phyloP scores from a whole-genome alignment of 2,888 invertebrate genomes.

The Schrankia costaestrigalis region DNA sequence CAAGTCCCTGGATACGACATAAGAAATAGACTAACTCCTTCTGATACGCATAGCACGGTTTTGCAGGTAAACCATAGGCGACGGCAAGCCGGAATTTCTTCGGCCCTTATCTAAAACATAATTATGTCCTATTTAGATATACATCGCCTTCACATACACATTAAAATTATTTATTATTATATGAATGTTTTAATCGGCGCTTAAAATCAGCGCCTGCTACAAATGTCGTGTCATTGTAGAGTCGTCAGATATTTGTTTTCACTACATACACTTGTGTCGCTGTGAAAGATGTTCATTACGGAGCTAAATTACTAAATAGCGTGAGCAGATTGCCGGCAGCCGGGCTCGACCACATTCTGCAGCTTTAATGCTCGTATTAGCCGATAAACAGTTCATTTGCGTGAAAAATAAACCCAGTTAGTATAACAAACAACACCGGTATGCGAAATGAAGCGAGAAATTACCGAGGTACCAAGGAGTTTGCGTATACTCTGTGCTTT shows the following conservation, averaged over 20 bases:
- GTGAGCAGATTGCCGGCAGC: conserved; percentile 41
- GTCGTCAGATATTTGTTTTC: conserved; percentile 24
- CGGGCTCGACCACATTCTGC: conserved; percentile 49
- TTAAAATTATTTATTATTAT: too few relatives aligned
- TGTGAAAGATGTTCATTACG: conserved; percentile 49
- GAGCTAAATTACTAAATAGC: conserved; percentile 63
- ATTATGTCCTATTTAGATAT: too few relatives aligned
- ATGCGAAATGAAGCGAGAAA: conserved; percentile 47
- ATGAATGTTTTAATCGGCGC: too few relatives aligned
- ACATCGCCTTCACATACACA: too few relatives aligned
- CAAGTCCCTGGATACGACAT: too few relatives aligned
- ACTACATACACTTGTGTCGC: conserved; percentile 28
- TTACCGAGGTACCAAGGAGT: conserved; percentile 29
- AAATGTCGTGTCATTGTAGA: conserved; percentile 13
- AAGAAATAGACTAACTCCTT: too few relatives aligned
- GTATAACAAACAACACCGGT: conserved; percentile 52
- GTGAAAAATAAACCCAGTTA: conserved; percentile 61
- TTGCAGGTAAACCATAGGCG: too few relatives aligned
- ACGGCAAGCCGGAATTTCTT: too few relatives aligned
- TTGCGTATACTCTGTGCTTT: background rate
- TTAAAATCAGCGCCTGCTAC: too few relatives aligned
- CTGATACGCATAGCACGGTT: too few relatives aligned
- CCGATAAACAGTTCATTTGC: conserved; percentile 57
- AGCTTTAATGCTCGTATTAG: conserved; percentile 52
- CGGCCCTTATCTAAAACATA: too few relatives aligned